These are phyloP conservation scores for Salpingus planirostris DNA, from an alignment of 2,888 invertebrate genomes.

Conservation along the genomic window DNA sequence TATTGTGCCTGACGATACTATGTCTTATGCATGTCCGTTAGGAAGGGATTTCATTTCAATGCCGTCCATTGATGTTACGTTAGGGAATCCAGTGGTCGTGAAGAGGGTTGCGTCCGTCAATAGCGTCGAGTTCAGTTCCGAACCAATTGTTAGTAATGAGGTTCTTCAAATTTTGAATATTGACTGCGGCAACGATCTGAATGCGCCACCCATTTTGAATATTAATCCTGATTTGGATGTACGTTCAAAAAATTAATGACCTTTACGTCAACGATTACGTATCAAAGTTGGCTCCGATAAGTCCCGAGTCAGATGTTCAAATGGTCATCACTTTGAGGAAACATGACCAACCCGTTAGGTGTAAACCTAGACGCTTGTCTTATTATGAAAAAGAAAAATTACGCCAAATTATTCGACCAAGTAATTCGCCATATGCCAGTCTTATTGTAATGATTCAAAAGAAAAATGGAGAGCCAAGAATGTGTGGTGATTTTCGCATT, in stretches of 20 bases:
- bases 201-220: background rate
- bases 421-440: constrained; percentile 23
- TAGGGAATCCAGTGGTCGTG: background rate
- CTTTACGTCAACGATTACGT: constrained; percentile 5
- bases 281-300: constrained; percentile 1
- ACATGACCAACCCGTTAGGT: constrained; percentile 12
- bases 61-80: background rate
- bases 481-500: constrained; percentile 25
- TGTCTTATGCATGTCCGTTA: background rate
- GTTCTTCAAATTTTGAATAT: too few species aligned
- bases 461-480: constrained; percentile 21
- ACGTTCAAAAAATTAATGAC: background rate
- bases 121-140: too few species aligned
- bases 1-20: background rate
- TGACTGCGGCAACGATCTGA: too few species aligned
- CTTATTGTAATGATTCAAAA: constrained; percentile 22
- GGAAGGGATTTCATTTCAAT: constrained; percentile 2
- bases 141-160: too few species aligned
- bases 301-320: constrained; percentile 14
- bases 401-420: constrained; percentile 14
- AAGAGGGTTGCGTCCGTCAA: too few species aligned
- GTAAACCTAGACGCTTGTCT: constrained; percentile 14
- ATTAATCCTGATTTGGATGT: background rate
- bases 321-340: constrained; percentile 13
- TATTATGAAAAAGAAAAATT: constrained; percentile 15